These are phyloP conservation scores for Puma concolor DNA, from an alignment of 2,113 vertebrate genomes.

Conservation along the genomic window DNA sequence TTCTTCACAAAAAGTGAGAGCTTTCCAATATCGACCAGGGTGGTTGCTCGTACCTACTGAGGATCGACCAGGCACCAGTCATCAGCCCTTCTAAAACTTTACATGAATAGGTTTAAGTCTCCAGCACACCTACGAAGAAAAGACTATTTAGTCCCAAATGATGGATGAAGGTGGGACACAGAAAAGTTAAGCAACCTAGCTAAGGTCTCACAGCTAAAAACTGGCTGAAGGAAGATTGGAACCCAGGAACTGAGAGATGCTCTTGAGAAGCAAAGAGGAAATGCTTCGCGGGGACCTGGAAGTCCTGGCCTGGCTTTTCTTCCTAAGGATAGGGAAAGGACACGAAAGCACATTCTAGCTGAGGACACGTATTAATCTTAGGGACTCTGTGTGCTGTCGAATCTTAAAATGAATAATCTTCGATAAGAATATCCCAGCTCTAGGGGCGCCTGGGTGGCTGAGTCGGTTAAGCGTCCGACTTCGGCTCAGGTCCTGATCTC, in stretches of 20 bases:
- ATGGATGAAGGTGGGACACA: not conserved
- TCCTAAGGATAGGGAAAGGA: not conserved
- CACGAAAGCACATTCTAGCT: not conserved
- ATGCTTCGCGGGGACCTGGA: not conserved
- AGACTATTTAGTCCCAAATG: not conserved
- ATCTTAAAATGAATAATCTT: not conserved
- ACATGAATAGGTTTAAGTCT: not conserved
- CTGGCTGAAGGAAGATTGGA: not conserved
- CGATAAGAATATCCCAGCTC: not conserved
- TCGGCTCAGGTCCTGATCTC: too few species aligned
- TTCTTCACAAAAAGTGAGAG: not conserved
- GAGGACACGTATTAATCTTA: not conserved
- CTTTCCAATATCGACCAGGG: not conserved
- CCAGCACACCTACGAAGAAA: not conserved
- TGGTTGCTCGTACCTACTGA: not conserved
- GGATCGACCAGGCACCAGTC: not conserved
- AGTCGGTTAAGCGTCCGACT: too few species aligned
- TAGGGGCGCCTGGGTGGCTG: not conserved
- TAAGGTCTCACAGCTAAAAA: not conserved
- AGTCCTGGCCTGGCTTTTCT: not conserved
- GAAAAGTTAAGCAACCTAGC: not conserved
- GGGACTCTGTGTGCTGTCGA: not conserved
- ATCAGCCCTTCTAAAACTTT: not conserved
- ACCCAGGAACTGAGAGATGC: not conserved
- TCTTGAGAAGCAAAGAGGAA: not conserved